These are phyloP conservation scores for Aricia agestis DNA, from an alignment of 1,140 invertebrate genomes.

Conservation along the genomic window DNA sequence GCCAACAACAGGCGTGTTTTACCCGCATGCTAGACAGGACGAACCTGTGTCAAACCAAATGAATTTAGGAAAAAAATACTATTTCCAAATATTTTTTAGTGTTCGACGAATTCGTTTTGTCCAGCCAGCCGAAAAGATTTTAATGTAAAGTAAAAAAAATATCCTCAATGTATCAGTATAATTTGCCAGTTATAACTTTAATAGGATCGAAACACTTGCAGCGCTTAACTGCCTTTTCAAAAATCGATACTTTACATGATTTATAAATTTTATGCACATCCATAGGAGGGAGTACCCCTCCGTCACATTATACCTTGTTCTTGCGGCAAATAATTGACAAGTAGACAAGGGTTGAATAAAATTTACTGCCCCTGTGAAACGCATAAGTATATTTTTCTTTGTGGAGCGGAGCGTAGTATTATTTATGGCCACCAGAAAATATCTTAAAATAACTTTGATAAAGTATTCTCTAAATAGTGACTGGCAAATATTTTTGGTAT, in stretches of 20 bases:
- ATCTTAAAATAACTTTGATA: background rate
- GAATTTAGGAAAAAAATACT: background rate
- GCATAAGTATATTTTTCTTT: background rate
- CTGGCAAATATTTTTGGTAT: conserved; percentile 4
- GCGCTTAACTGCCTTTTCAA: too few species aligned
- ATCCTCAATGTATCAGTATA: too few species aligned
- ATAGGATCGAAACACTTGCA: too few species aligned
- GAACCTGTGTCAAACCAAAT: background rate
- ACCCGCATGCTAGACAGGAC: conserved; percentile 21
- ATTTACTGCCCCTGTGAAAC: conserved; percentile 18
- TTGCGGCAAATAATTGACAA: conserved; percentile 53
- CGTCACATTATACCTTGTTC: conserved; percentile 35
- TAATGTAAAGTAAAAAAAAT: too few species aligned
- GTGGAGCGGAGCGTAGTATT: background rate
- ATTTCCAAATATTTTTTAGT: too few species aligned
- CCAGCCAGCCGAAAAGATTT: too few species aligned
- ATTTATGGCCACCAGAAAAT: background rate
- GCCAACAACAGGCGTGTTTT: conserved; percentile 28
- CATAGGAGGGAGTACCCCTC: conserved; percentile 22
- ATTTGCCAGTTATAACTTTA: too few species aligned
- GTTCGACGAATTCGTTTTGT: too few species aligned
- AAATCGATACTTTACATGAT: background rate
- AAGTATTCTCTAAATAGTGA: background rate
- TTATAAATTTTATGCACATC: background rate
- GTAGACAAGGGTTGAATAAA: conserved; percentile 48